Base-by-base conservation (phyloP, 2,797 vertebrate genomes). In the Acrossocheilus wenchowensis region DNA sequence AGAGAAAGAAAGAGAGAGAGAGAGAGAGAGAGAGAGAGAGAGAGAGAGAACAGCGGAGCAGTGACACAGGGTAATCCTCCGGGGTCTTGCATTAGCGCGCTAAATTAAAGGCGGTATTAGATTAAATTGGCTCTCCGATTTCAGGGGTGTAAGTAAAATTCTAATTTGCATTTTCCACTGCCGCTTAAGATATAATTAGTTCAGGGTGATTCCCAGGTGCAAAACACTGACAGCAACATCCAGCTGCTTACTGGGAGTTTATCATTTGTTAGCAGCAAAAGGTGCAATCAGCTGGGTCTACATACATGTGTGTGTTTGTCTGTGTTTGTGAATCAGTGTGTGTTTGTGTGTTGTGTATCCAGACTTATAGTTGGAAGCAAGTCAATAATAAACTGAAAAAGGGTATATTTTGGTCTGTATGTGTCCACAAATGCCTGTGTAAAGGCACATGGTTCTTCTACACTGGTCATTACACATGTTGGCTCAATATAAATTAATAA, bases 81-180 rank as follows among this genome's bases (percentile, higher is more conserved):
- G 91, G 95, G 95, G 95, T 92, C 93, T 93, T 94, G 94, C 94
- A 96, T 96, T 96, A 95, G 94, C 90, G 93, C 89, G 93, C 94
- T 95, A 96, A 96, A 95, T 96, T 96, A 96, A 96, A 95, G 95
- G 95, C 94, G 94, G 95, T 95, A 96, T 96, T 95, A 96, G 95
- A 96, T 96, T 95, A 95, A 96, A 96, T 95, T 96, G 95, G 94
- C 94, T 95, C 94, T 95, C 95, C 95, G 94, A 95, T 96, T 96
- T 95, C 95, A 95, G 95, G 94, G 94, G 94, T 95, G 95, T 95
- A 95, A 96, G 95, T 95, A 96, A 96, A 96, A 96, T 95, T 95
- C 94, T 95, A 94, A 96, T 96, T 96, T 95, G 95, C 95, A 96
- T 96, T 96, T 95, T 94, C 93, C 93, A 92, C 94, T 80, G 91